Base-by-base conservation (phyloP, 2,797 vertebrate species). In the Setipinna tenuifilis region DNA sequence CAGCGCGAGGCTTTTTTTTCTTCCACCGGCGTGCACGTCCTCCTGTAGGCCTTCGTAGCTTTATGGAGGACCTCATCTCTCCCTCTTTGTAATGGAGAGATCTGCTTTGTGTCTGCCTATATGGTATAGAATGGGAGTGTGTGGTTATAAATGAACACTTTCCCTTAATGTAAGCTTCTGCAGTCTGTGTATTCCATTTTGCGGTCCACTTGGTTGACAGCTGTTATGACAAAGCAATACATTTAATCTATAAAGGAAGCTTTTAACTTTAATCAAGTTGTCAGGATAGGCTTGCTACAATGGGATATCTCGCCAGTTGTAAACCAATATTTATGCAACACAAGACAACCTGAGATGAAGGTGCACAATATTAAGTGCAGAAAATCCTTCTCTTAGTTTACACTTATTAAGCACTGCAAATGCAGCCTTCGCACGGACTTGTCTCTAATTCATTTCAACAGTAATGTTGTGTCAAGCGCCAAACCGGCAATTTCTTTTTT, bases 151-250 rank as follows among this genome's bases (percentile, higher is more conserved):
- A 85, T 83, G 86, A 83, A 87, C 86, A 85, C 82, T 86, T 59
- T 87, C 62, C 82, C 83, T 78, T 81, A 87, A 83, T 83, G 61
- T 82, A 89, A 86, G 75, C 88, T 82, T 84, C 57, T 48, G 16
- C 80, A 88, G 81, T 84, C 62, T 23, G 28, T 86, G 83, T 35
- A 87, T 89, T 88, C 86, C 87, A 92, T 89, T 90, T 81, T 57
- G 84, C 57, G 90, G 91, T 90, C 90, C 89, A 87, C 91, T 88
- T 89, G 86, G 90, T 54, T 89, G 91, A 92, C 91, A 92, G 92
- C 90, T 93, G 94, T 93, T 93, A 94, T 91, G 93, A 94, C 92
- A 94, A 89, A 90, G 90, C 87, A 87, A 90, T 87, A 78, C 87
- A 88, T 93, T 93, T 87, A 84, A 90, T 87, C 90, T 92, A 92